Conservation (phyloP, 2,888 invertebrate species). For the Hoplodrina ambigua region DNA sequence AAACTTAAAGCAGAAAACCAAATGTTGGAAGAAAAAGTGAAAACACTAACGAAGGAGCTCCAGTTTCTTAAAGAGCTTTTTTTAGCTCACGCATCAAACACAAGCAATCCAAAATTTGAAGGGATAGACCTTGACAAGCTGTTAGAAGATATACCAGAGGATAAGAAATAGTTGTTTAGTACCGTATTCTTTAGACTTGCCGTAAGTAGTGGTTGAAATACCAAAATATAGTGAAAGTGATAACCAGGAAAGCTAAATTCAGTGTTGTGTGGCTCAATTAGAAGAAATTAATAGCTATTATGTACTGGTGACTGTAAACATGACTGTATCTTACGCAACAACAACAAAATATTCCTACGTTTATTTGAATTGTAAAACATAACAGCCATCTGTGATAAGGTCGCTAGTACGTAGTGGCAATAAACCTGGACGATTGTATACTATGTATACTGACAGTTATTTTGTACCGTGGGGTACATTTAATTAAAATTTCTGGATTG, state of each 20-base stretch:
- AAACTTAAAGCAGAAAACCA: constrained; percentile 95
- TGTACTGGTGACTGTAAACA: constrained; percentile 9
- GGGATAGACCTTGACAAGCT: constrained; percentile 90
- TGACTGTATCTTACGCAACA: not conserved
- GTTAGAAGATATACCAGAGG: constrained; percentile 88
- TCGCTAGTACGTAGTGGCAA: constrained; percentile 22
- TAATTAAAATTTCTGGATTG: not conserved
- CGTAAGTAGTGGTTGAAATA: constrained; percentile 24
- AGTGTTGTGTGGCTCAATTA: constrained; percentile 37
- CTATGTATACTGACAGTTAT: constrained; percentile 45
- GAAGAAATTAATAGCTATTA: constrained; percentile 20
- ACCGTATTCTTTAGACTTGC: constrained; percentile 44
- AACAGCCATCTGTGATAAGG: constrained; percentile 20
- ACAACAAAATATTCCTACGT: not conserved
- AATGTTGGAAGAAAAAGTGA: constrained; percentile 94
- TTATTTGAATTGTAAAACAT: constrained; percentile 7
- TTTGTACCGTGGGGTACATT: constrained; percentile 11
- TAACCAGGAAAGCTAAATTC: constrained; percentile 13
- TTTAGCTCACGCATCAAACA: constrained; percentile 94
- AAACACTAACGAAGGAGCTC: constrained; percentile 94
- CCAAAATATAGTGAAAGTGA: constrained; percentile 28
- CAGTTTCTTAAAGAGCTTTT: constrained; percentile 95
- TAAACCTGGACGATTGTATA: constrained; percentile 34
- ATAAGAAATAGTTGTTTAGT: constrained; percentile 68
- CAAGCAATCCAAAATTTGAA: constrained; percentile 88